Evolutionary conservation across 2,888 invertebrate genomes (phyloP), one percentile per base, ranked within the genome.

Genomic region (Synergus japonicus): DNA sequence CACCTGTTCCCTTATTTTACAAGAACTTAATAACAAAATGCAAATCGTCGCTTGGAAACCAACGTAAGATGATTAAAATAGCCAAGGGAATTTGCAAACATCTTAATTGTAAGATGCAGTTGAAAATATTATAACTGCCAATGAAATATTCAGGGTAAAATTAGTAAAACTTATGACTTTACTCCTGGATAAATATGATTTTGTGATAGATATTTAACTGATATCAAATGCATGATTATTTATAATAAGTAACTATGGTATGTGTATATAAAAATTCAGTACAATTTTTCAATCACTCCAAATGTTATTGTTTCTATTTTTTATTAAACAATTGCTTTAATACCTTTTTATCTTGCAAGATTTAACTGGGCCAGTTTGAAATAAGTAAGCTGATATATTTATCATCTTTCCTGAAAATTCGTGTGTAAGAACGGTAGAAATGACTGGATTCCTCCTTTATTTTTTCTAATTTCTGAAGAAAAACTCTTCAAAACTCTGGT

Each of bases 11-110:
- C 93, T 97, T 18, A 96, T 97, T 83, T 93, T 97, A 49, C 94
- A 95, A 29, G 97, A 97, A 92, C 94, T 97, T 78, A 97, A 97
- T 90, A 93, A 96, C 79, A 97, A 97, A 92, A 95, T 97, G 93
- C 93, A 94, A 41, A 93, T 95, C 1, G 96, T 96, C 43, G 95
- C 95, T 0, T 96, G 96, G 96, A 95, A 95, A 83, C 95, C 95
- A 15, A 84, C 85, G 78, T 91, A 82, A 88, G 13, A 76, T 22
- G 43, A 60, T 63, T 43, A 18, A 46, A 12, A 66, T 63, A 18
- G 18, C 13, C 66, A 78, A 37, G 49, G 43, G 43, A 67, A 78
- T 43, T 44, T 78, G 65, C 22, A 29, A 65, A 67, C 18, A 78
- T 18, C n/a, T 58, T 63, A 29, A 29, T 29, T 63, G 22, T 29